Conservation (phyloP, 2,888 invertebrate species). For the Drosophila nigricruria region DNA sequence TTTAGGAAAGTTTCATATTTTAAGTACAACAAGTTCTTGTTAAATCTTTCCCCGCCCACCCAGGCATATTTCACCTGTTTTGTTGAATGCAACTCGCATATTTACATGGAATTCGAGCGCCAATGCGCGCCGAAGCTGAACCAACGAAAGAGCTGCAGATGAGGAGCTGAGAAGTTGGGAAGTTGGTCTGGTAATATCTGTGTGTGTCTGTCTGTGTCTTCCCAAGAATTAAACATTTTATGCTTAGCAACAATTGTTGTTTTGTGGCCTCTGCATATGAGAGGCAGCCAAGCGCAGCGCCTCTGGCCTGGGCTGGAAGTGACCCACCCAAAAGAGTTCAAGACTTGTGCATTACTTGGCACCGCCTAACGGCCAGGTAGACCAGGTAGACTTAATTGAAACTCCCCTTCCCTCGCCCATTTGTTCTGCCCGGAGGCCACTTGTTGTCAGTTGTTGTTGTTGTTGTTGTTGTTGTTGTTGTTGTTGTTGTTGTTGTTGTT, state of each 20-base stretch:
- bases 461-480: neutral
- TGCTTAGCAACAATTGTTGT: conserved; percentile 60
- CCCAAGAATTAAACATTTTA: conserved; percentile 70
- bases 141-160: conserved; percentile 46
- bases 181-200: conserved; percentile 34
- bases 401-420: neutral
- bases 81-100: conserved; percentile 28
- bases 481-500: neutral
- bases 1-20: conserved; percentile 26
- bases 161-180: neutral
- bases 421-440: conserved; percentile 7
- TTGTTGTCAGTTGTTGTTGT: conserved; percentile 31
- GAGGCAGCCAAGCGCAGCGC: conserved; percentile 63
- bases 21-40: conserved; percentile 25
- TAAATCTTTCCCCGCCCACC: conserved; percentile 9
- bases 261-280: conserved; percentile 24
- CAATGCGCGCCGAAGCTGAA: conserved; percentile 64
- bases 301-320: conserved; percentile 40
- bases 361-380: conserved; percentile 68
- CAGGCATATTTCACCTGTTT: conserved; percentile 44
- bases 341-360: conserved; percentile 62
- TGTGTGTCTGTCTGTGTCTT: conserved; percentile 43
- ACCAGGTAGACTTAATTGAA: conserved; percentile 73
- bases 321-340: conserved; percentile 76
- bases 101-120: conserved; percentile 59